These are phyloP conservation scores for Peromyscus melanophrys DNA, from an alignment of 2,797 vertebrate genomes.

Conservation along the genomic window DNA sequence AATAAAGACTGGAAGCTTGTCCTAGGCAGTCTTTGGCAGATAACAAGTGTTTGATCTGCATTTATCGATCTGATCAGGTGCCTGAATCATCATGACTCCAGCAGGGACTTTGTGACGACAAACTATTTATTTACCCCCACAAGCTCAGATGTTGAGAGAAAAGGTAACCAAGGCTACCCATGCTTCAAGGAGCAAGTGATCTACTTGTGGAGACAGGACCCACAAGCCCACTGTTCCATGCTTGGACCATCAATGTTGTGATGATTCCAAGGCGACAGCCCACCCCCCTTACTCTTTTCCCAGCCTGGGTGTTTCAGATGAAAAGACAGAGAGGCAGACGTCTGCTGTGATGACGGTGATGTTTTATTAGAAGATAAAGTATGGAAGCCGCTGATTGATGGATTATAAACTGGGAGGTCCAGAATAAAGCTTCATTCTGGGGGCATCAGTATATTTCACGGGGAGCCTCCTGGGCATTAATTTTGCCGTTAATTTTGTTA, in stretches of 20 bases:
- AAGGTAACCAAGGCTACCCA: accelerated
- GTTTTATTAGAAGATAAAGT: constrained; percentile 69
- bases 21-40: background rate
- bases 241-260: background rate
- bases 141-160: background rate
- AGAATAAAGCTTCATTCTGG: constrained; percentile 71
- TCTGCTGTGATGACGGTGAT: constrained; percentile 40
- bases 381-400: constrained; percentile 67
- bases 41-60: background rate
- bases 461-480: constrained; percentile 51
- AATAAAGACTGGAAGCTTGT: background rate
- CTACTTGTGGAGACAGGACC: background rate
- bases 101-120: background rate
- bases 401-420: constrained; percentile 58
- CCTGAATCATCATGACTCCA: background rate
- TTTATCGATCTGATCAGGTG: background rate
- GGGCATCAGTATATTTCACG: constrained; percentile 67
- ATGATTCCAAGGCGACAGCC: background rate
- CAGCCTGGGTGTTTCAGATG: background rate
- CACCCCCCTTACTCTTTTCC: background rate
- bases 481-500: constrained; percentile 82
- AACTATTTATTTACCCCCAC: background rate
- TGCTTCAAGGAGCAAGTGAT: background rate
- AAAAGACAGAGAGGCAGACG: background rate
- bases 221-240: background rate